These are phyloP conservation scores for Melanocharis versteri DNA, from an alignment of 2,113 vertebrate genomes.

Conservation along the genomic window DNA sequence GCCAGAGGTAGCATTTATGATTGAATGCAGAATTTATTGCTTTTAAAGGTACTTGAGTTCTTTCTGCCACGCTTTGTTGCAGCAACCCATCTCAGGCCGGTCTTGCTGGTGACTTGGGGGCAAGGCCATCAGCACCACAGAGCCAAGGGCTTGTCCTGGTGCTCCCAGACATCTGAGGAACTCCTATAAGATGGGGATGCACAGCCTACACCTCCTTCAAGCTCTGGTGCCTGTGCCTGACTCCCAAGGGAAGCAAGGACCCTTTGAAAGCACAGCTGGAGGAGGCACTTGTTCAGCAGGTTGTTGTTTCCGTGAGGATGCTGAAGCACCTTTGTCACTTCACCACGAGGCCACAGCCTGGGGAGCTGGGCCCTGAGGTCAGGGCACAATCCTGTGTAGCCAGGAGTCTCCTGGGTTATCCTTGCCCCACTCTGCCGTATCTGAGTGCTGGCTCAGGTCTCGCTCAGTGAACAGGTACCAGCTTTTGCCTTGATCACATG, in stretches of 20 bases:
- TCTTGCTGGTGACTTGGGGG: neutral
- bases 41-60: neutral
- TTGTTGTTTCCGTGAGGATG: neutral
- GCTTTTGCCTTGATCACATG: neutral
- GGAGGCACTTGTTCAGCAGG: neutral
- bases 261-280: neutral
- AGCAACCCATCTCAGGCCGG: neutral
- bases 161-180: neutral
- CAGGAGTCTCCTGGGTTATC: neutral
- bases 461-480: neutral
- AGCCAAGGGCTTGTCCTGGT: neutral
- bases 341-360: fast-evolving
- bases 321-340: neutral
- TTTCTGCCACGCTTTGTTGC: neutral
- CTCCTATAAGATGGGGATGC: fast-evolving
- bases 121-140: neutral
- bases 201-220: neutral
- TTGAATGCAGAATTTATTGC: neutral
- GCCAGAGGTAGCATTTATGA: neutral
- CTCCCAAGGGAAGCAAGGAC: neutral
- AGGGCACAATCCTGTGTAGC: neutral
- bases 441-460: neutral
- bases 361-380: neutral
- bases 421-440: neutral
- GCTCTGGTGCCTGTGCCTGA: neutral